phyloP scores from a whole-genome alignment of 2,797 vertebrate species.

The Aeoliscus strigatus region DNA sequence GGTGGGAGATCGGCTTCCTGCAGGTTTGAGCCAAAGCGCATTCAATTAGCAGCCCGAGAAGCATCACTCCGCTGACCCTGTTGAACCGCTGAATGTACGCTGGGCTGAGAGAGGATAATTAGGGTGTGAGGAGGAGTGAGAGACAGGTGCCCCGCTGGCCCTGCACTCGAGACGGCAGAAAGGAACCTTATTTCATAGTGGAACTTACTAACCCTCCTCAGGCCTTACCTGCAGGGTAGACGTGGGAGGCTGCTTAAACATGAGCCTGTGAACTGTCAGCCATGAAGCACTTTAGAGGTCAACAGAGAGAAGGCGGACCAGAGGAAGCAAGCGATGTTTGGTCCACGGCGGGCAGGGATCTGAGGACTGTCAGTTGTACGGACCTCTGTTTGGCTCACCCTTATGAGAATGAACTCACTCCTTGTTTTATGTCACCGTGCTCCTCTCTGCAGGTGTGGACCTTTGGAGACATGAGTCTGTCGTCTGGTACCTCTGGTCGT shows the following conservation, averaged over 20 bases:
- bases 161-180: conserved; percentile 27
- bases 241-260: conserved; percentile 66
- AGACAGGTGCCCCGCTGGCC: conserved; percentile 60
- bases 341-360: conserved; percentile 29
- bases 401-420: too few species aligned
- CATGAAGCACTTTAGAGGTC: conserved; percentile 41
- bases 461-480: conserved; percentile 82
- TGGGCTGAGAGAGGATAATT: conserved; percentile 68
- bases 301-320: conserved; percentile 29
- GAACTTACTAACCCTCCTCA: conserved; percentile 53
- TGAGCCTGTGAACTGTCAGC: conserved; percentile 53
- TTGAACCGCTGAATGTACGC: conserved; percentile 60
- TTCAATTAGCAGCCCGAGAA: conserved; percentile 74
- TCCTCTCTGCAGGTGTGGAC: conserved; percentile 80
- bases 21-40: conserved; percentile 55
- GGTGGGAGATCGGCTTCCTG: conserved; percentile 46
- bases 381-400: too few species aligned
- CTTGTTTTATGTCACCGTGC: conserved; percentile 10
- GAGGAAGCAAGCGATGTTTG: conserved; percentile 27
- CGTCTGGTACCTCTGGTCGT: conserved; percentile 78
- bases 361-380: too few species aligned
- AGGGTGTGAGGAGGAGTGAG: conserved; percentile 70
- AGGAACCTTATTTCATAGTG: conserved; percentile 45
- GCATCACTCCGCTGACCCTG: conserved; percentile 60
- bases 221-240: conserved; percentile 64